A percentile compares a stretch with the other conserved stretches of the same genome.
Evolutionary conservation across 2,888 invertebrate genomes (phyloP).

Genomic region (Cosmorhoe ocellata): DNA sequence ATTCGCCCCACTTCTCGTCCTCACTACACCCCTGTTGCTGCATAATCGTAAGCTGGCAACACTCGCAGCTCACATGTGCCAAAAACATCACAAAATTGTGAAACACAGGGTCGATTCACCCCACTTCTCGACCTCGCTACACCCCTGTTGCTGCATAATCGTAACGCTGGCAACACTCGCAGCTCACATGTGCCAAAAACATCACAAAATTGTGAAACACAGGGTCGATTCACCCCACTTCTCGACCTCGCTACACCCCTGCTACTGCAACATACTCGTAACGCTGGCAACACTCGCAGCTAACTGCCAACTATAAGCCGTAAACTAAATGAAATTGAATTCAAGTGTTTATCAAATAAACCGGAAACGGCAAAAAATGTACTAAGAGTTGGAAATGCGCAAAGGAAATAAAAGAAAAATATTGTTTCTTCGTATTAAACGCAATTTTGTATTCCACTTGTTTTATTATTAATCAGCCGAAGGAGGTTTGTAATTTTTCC

Average conservation of each 20-base stretch:
- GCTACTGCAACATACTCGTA: conserved; percentile 16
- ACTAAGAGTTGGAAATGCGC: conserved; percentile 6
- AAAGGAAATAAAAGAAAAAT: conserved; percentile 2
- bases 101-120: too few species aligned
- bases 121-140: not conserved
- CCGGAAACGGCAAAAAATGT: conserved; percentile 10
- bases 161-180: conserved; percentile 17
- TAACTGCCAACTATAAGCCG: conserved; percentile 20
- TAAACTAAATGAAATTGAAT: conserved; percentile 22
- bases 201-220: too few species aligned
- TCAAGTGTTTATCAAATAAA: conserved; percentile 23
- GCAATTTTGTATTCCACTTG: too few species aligned
- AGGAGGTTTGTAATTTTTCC: too few species aligned
- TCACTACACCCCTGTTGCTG: not conserved
- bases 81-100: too few species aligned
- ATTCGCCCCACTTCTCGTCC: too few species aligned
- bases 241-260: not conserved
- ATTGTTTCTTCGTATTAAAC: too few species aligned
- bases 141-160: conserved; percentile 9
- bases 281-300: conserved; percentile 13
- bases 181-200: conserved; percentile 18
- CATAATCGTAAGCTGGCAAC: conserved; percentile 21
- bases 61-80: conserved; percentile 15
- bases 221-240: too few species aligned
- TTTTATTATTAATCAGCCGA: too few species aligned